phyloP scores from a whole-genome alignment of 2,797 vertebrate genomes.

The Schizopygopsis pylzovi region DNA sequence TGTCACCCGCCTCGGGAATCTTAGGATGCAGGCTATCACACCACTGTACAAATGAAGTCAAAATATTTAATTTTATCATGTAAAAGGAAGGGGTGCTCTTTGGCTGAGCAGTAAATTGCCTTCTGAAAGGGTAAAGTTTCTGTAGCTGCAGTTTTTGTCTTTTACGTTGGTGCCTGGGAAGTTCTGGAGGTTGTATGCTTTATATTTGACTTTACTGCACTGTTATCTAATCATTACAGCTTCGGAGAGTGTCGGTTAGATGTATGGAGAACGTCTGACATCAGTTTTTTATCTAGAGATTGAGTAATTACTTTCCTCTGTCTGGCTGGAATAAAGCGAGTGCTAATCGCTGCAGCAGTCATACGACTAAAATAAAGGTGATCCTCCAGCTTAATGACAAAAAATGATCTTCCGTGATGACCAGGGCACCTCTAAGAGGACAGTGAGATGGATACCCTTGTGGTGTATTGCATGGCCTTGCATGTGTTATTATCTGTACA shows the following conservation, averaged over 20 bases:
- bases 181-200: constrained; percentile 27
- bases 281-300: constrained; percentile 34
- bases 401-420: constrained; percentile 38
- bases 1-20: constrained; percentile 25
- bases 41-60: constrained; percentile 7
- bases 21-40: not conserved
- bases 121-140: not conserved
- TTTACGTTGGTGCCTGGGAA: not conserved
- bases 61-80: not conserved
- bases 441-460: constrained; percentile 6
- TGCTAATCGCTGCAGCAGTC: constrained; percentile 20
- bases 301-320: constrained; percentile 19
- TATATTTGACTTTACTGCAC: constrained; percentile 14
- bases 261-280: constrained; percentile 32
- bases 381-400: constrained; percentile 29
- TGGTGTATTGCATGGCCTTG: constrained; percentile 3
- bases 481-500: constrained; percentile 1
- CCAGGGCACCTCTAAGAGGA: constrained; percentile 15
- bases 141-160: constrained; percentile 6
- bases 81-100: constrained; percentile 3
- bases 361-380: constrained; percentile 33
- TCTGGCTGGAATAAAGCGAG: constrained; percentile 35
- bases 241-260: constrained; percentile 28
- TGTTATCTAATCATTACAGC: constrained; percentile 44
- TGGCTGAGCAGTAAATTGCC: not conserved